phyloP scores from a whole-genome alignment of 1,140 invertebrate genomes.

The Argopecten irradians region DNA sequence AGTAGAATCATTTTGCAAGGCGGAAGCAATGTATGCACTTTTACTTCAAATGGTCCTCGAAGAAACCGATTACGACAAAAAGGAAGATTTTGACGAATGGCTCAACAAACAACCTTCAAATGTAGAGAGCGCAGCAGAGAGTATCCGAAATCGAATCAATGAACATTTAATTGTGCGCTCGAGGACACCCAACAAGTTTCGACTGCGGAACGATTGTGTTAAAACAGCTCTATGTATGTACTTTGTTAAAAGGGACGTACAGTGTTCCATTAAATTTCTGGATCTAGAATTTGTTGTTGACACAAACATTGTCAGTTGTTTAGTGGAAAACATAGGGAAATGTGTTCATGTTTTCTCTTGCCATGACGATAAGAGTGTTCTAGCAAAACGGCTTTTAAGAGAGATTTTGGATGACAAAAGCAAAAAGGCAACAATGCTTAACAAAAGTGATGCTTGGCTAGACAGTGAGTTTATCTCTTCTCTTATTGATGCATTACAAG shows the following conservation, averaged over 20 bases:
- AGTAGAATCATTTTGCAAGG: background rate
- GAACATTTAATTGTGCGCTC: background rate
- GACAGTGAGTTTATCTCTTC: background rate
- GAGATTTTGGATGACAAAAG: background rate
- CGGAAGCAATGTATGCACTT: background rate
- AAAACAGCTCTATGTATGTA: background rate
- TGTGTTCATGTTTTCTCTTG: background rate
- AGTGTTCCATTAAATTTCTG: background rate
- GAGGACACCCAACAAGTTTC: background rate
- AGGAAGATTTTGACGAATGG: background rate
- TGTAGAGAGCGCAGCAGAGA: background rate
- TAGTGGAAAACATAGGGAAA: background rate
- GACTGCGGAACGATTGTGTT: background rate
- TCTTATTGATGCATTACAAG: background rate
- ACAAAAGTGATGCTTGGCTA: background rate
- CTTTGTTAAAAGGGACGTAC: background rate
- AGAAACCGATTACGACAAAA: background rate
- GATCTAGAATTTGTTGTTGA: background rate
- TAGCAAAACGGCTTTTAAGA: background rate
- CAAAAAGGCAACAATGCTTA: background rate
- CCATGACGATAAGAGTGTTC: background rate
- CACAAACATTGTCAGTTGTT: background rate
- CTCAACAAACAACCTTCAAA: background rate
- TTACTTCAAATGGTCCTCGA: background rate
- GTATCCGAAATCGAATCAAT: background rate